Conservation (phyloP, 2,113 vertebrate genomes). For the Naja naja region DNA sequence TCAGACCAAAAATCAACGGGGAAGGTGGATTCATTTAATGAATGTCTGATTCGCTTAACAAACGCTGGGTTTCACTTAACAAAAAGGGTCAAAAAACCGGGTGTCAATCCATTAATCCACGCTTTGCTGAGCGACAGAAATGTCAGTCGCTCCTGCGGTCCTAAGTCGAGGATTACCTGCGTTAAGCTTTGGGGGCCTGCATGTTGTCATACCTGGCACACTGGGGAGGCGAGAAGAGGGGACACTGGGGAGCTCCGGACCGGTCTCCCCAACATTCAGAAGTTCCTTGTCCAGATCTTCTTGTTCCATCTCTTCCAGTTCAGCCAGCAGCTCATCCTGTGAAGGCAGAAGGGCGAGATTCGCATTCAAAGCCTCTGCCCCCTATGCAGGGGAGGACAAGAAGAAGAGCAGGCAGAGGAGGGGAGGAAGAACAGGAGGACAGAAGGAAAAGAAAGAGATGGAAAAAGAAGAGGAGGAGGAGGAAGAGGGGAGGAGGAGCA, state of each 20-base stretch:
- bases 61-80: not conserved
- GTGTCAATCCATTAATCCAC: not conserved
- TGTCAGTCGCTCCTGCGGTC: not conserved
- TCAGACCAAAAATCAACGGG: too few relatives aligned
- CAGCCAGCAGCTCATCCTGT: conserved; percentile 16
- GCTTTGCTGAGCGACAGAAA: not conserved
- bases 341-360: not conserved
- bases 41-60: not conserved
- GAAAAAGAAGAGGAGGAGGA: too few relatives aligned
- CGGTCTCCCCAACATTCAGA: not conserved
- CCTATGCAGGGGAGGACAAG: too few relatives aligned
- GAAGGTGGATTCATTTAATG: too few relatives aligned
- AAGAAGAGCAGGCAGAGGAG: too few relatives aligned
- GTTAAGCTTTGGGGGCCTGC: not conserved
- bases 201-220: not conserved
- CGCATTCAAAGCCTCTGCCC: not conserved
- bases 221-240: conserved; percentile 9
- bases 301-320: conserved; percentile 23
- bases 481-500: too few relatives aligned
- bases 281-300: conserved; percentile 23
- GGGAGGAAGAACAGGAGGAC: too few relatives aligned
- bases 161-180: not conserved
- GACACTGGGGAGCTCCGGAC: conserved; percentile 3
- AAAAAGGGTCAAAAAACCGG: not conserved
- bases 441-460: too few relatives aligned